Evolutionary conservation across 2,797 vertebrate species (phyloP), one percentile per base, ranked within the genome.

Genomic region (Chanos chanos): DNA sequence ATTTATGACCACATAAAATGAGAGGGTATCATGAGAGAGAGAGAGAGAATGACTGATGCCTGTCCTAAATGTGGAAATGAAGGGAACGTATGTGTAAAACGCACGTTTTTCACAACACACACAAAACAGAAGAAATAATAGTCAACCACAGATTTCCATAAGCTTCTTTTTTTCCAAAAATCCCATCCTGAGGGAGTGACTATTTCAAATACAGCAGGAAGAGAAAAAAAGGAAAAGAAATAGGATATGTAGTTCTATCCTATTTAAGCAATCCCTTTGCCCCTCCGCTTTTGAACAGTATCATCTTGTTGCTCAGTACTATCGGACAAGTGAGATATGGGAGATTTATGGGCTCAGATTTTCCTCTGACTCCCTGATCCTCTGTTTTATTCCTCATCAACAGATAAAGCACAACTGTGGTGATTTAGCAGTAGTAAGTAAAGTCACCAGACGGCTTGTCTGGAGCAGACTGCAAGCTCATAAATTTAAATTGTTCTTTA

Each of bases 1-100:
- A 75, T 71, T 63, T 71, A 71, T 58, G 49, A 66, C 60, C 69
- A 55, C 55, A 63, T 74, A 68, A 71, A 68, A 63, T 59, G 49
- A 75, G 66, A 71, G 66, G 41, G 53, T 2, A 7, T n/a, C 36
- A 21, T 37, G 48, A 58, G 47, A 57, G 40, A 34, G 49, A 37
- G 48, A 33, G 48, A 63, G 45, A 12, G 21, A 33, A 21, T 10
- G 19, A 34, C 8, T 43, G 53, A 34, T 1, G 47, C 65, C 66
- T 7, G 61, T 25, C 62, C 64, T 64, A 24, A 50, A 53, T 31
- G 25, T 50, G 58, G n/a, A n/a, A n/a, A n/a, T n/a, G n/a, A n/a
- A n/a, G n/a, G n/a, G n/a, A n/a, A n/a, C n/a, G n/a, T n/a, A n/a
- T n/a, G n/a, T n/a, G n/a, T n/a, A n/a, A n/a, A n/a, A n/a, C n/a